Conservation (phyloP, 2,888 invertebrate species). For the Gisinianus flammeolus region DNA sequence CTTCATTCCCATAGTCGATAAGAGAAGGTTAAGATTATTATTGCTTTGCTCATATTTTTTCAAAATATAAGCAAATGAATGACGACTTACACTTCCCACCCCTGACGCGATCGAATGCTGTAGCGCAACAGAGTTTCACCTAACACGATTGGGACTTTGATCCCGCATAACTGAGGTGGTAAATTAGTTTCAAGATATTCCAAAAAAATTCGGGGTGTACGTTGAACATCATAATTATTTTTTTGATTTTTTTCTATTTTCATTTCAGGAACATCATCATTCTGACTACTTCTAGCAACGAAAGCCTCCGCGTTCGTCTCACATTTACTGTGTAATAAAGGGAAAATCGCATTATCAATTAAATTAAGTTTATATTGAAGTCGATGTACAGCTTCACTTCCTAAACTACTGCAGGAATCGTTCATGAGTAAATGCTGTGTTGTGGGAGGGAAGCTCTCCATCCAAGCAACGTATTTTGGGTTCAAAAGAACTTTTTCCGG, state of each 20-base stretch:
- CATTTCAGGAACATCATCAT: background rate
- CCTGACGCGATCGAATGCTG: too few species aligned
- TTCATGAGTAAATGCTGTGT: slow-evolving; percentile 83
- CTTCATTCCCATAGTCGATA: background rate
- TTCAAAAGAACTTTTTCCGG: slow-evolving; percentile 72
- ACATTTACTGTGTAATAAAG: slow-evolving; percentile 70
- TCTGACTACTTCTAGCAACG: background rate
- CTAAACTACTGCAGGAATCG: slow-evolving; percentile 71
- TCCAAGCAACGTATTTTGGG: slow-evolving; percentile 75
- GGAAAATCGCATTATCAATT: slow-evolving; percentile 78
- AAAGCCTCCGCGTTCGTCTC: slow-evolving; percentile 61
- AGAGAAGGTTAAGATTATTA: background rate
- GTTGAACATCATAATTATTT: too few species aligned
- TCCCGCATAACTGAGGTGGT: background rate
- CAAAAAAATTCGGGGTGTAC: background rate
- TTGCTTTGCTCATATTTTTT: background rate
- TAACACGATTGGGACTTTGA: background rate
- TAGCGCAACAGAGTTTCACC: background rate
- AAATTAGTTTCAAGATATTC: background rate
- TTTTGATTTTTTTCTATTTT: background rate
- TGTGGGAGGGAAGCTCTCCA: slow-evolving; percentile 71
- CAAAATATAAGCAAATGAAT: too few species aligned
- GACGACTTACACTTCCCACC: too few species aligned
- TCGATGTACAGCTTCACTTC: slow-evolving; percentile 77
- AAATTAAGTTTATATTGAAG: slow-evolving; percentile 83